These are phyloP conservation scores for Epinephelus malabaricus DNA, from an alignment of 2,797 vertebrate species.

Conservation along the genomic window DNA sequence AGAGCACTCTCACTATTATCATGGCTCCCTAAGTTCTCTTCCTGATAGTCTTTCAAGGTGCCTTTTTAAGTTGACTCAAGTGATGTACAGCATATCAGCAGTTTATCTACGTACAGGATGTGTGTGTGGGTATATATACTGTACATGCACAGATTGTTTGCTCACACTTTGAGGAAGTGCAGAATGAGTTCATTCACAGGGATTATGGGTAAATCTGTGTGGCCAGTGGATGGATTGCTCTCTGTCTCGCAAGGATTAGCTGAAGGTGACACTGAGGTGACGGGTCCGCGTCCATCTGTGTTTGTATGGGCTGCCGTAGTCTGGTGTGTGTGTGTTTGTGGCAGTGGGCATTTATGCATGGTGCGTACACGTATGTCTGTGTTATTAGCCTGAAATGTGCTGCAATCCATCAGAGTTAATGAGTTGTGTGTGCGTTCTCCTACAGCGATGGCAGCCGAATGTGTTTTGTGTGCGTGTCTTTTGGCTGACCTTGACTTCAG, in stretches of 20 bases:
- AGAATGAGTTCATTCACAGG: conserved; percentile 80
- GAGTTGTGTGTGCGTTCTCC: conserved; percentile 58
- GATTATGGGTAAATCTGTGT: conserved; percentile 81
- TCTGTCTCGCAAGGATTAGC: conserved; percentile 78
- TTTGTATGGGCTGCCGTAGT: conserved; percentile 42
- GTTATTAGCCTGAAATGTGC: conserved; percentile 74
- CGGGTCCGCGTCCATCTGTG: conserved; percentile 69
- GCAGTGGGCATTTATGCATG: conserved; percentile 44
- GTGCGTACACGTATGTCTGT: conserved; percentile 55
- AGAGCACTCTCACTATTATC: conserved; percentile 46
- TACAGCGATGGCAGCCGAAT: conserved; percentile 43
- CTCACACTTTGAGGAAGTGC: conserved; percentile 32
- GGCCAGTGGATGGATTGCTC: conserved; percentile 69
- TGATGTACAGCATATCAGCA: conserved; percentile 25
- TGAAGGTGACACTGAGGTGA: conserved; percentile 79
- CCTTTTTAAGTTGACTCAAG: conserved; percentile 67
- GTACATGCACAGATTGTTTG: conserved; percentile 27
- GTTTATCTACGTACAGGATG: conserved; percentile 22
- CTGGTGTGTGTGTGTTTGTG: conserved; percentile 15
- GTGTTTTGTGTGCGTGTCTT: conserved; percentile 42
- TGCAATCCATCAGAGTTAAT: conserved; percentile 82
- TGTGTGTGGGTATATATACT: background rate
- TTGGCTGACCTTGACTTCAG: conserved; percentile 80
- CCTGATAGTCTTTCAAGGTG: conserved; percentile 79
- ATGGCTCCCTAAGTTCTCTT: conserved; percentile 48